Percentiles rank a stretch among this genome's conserved stretches.
These are phyloP conservation scores for Drosophila neonasuta DNA, from an alignment of 2,888 invertebrate species.

Conservation along the genomic window DNA sequence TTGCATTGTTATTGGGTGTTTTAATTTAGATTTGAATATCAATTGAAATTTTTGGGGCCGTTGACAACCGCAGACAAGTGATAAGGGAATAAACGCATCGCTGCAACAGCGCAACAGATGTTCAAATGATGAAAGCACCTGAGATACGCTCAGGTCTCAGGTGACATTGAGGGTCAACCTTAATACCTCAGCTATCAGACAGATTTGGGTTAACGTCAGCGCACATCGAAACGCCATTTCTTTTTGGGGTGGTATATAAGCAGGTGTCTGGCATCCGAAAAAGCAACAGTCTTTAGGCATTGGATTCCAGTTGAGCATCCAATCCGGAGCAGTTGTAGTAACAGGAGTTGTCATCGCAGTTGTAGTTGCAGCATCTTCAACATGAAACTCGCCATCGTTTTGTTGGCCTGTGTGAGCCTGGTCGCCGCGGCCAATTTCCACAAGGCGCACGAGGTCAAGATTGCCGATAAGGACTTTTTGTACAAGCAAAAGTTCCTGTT, in stretches of 20 bases:
- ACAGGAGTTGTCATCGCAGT: conserved; percentile 32
- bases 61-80: conserved; percentile 40
- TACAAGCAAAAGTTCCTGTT: conserved; percentile 73
- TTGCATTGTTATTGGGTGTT: background rate
- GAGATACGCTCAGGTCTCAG: conserved; percentile 44
- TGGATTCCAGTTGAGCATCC: conserved; percentile 55
- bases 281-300: conserved; percentile 73
- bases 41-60: conserved; percentile 16
- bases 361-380: conserved; percentile 32
- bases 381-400: conserved; percentile 76
- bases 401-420: conserved; percentile 75
- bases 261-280: background rate
- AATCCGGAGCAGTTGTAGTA: conserved; percentile 60
- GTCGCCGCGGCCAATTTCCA: conserved; percentile 63
- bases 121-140: conserved; percentile 38
- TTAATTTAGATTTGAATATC: background rate
- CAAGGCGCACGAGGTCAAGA: conserved; percentile 56
- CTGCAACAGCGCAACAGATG: conserved; percentile 34
- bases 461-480: conserved; percentile 70
- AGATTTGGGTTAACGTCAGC: conserved; percentile 14
- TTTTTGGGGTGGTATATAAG: conserved; percentile 47
- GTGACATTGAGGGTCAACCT: conserved; percentile 29
- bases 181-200: background rate
- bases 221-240: background rate
- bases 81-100: conserved; percentile 4